Conservation (phyloP, 2,113 vertebrate genomes). For the Rutilus rutilus region DNA sequence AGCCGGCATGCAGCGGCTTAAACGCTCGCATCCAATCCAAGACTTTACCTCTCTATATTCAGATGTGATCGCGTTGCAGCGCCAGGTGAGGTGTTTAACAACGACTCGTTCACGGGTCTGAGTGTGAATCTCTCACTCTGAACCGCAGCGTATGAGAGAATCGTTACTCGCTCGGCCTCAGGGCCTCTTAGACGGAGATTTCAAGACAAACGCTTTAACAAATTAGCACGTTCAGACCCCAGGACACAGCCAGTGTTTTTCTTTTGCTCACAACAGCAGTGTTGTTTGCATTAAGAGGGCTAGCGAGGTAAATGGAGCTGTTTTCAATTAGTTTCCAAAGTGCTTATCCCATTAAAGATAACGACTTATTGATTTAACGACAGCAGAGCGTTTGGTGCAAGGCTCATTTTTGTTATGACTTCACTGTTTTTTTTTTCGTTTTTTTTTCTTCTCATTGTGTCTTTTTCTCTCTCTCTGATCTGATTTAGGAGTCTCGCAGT, state of each 20-base stretch:
- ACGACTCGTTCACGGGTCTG: not conserved
- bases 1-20: constrained; percentile 15
- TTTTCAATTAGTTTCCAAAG: constrained; percentile 99
- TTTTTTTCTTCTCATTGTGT: not conserved
- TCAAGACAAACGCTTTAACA: constrained; percentile 61
- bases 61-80: not conserved
- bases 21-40: not conserved
- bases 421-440: constrained; percentile 63
- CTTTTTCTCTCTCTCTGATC: constrained; percentile 21
- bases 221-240: constrained; percentile 60
- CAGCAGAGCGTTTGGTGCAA: constrained; percentile 94
- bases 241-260: constrained; percentile 45
- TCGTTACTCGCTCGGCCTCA: constrained; percentile 23
- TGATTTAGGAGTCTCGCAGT: not conserved
- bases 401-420: constrained; percentile 84
- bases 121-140: not conserved
- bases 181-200: constrained; percentile 44
- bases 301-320: constrained; percentile 93
- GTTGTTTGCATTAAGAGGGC: constrained; percentile 85
- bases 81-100: not conserved
- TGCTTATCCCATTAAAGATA: constrained; percentile 99
- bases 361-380: constrained; percentile 99
- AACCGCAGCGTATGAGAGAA: not conserved
- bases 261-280: constrained; percentile 67
- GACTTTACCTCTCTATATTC: not conserved